Evolutionary conservation across 2,888 invertebrate species (phyloP), one percentile per base, ranked within the genome.

Genomic region (Drosophila nr. perissopoda): DNA sequence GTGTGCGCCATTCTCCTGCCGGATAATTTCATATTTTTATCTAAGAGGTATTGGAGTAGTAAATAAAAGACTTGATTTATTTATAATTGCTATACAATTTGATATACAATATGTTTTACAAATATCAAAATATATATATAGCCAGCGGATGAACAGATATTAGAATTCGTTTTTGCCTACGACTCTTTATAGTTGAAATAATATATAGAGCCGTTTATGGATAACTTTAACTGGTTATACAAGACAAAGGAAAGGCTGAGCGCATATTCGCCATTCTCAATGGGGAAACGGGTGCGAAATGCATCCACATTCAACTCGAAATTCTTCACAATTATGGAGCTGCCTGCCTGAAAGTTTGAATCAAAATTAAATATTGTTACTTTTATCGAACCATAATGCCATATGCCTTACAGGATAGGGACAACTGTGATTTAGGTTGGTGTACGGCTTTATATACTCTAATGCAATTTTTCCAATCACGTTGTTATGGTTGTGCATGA

Each of bases 251-350:
- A 49, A 4, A 70, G 4, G 10, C 21, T n/a, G 1, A 71, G 4
- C 0, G 51, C 76, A 46, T 76, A 76, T 33, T 76, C 56, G 1
- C 62, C 75, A 7, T 62, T 71, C 1, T 62, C 59, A 27, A 75
- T 10, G 10, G 65, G 70, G 16, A 75, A 65, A 0, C 65, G 58
- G 21, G n/a, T 0, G 2, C 59, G 54, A 0, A 76, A 13, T 0
- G 21, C 4, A 16, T 57, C 52, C 3, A 76, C 18, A 42, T 71
- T n/a, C 2, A 67, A 13, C 3, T 57, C 49, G 21, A 63, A 63
- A 29, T 60, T n/a, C 2, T 21, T 49, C 1, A 56, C 52, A 33
- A n/a, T 34, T 8, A 60, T 2, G 13, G 27, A 5, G 2, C 27
- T 61, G n/a, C 56, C 59, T 4, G 51, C 18, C 70, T 68, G 16